phyloP scores from a whole-genome alignment of 92 coral and sea anemone genomes.

The Paragorgia papillata region DNA sequence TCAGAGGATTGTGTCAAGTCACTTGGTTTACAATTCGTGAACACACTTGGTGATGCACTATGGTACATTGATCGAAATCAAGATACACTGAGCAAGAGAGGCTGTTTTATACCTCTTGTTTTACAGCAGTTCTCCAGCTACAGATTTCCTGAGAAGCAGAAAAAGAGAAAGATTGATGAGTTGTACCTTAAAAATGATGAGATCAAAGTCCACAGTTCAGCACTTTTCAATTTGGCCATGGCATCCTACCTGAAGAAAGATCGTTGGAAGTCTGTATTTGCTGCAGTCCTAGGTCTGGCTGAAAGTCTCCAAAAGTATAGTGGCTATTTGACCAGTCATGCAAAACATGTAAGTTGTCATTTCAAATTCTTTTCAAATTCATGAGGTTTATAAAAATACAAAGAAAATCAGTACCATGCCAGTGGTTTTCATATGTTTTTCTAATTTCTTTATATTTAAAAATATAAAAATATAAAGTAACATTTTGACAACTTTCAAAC shows the following conservation, averaged over 20 bases:
- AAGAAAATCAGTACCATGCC: slow-evolving; percentile 1
- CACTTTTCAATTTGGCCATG: slow-evolving; percentile 42
- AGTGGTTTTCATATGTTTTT: too few species aligned
- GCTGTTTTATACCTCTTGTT: slow-evolving; percentile 20
- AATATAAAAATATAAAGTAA: too few species aligned
- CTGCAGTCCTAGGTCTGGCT: slow-evolving; percentile 49
- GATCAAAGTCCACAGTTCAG: slow-evolving; percentile 39
- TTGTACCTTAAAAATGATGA: slow-evolving; percentile 41
- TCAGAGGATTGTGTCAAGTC: slow-evolving; percentile 33
- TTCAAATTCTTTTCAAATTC: not conserved
- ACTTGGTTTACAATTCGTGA: slow-evolving; percentile 39
- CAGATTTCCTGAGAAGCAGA: slow-evolving; percentile 43
- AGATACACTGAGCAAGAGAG: slow-evolving; percentile 36
- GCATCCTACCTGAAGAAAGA: slow-evolving; percentile 41
- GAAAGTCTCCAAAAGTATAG: slow-evolving; percentile 50
- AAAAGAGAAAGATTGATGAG: slow-evolving; percentile 41
- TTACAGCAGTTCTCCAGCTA: slow-evolving; percentile 24
- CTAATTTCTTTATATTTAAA: too few species aligned
- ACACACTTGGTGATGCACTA: slow-evolving; percentile 49
- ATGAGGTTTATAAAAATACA: too few species aligned
- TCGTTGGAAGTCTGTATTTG: slow-evolving; percentile 22
- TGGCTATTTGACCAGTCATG: slow-evolving; percentile 43
- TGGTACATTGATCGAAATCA: slow-evolving; percentile 56
- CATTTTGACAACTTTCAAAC: too few species aligned
- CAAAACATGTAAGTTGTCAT: slow-evolving; percentile 43